Evolutionary conservation across 2,797 vertebrate species (phyloP).

Genomic region (Dallia pectoralis): DNA sequence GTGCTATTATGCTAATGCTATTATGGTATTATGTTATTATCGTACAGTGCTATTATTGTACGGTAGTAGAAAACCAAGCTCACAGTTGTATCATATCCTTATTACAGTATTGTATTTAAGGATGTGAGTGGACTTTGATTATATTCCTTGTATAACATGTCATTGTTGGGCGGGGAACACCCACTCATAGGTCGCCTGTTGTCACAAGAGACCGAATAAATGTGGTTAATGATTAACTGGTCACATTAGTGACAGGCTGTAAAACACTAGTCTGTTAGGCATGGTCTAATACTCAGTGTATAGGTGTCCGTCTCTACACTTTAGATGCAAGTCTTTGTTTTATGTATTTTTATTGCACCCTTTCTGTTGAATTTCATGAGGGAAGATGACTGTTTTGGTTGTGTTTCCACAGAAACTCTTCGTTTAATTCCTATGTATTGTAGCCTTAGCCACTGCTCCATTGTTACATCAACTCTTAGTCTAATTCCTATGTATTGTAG

Average conservation of each 20-base stretch:
- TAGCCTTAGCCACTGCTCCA: no score
- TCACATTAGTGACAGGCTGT: constrained; percentile 19
- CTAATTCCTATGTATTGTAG: no score
- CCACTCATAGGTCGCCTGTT: constrained; percentile 26
- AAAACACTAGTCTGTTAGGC: not conserved
- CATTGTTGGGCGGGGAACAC: constrained; percentile 27
- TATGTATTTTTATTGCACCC: not conserved
- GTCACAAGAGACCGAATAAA: constrained; percentile 28
- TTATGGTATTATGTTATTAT: no score
- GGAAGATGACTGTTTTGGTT: not conserved
- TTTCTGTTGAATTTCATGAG: not conserved
- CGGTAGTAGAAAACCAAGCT: not conserved
- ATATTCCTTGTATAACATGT: constrained; percentile 24
- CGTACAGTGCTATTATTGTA: no score
- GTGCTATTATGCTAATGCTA: no score
- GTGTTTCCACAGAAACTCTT: no score
- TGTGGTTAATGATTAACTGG: constrained; percentile 27
- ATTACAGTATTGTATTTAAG: constrained; percentile 25
- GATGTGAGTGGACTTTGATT: constrained; percentile 35
- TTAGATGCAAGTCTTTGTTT: no score
- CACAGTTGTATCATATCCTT: constrained; percentile 1
- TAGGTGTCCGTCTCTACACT: not conserved
- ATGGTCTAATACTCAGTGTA: not conserved
- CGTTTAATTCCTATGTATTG: no score
- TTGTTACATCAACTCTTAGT: no score